phyloP scores from a whole-genome alignment of 2,797 vertebrate genomes.

The Parauchenoglanis ngamensis region DNA sequence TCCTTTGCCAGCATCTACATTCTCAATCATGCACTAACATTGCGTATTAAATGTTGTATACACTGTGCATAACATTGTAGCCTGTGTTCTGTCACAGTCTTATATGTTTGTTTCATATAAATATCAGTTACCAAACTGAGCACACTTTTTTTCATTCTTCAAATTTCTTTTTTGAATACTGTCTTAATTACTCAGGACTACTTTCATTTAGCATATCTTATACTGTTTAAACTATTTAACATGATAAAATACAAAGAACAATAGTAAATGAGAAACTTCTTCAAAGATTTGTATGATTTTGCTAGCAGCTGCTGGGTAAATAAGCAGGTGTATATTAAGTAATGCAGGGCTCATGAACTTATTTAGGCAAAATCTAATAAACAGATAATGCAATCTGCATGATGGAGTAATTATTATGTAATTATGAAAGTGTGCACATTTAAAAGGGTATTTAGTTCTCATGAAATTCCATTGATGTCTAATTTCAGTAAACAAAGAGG shows the following conservation, averaged over 20 bases:
- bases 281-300: background rate
- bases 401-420: background rate
- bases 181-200: background rate
- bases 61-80: conserved; percentile 4
- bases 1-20: background rate
- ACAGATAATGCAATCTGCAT: background rate
- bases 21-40: background rate
- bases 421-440: background rate
- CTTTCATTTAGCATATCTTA: background rate
- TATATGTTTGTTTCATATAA: background rate
- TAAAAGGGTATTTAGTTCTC: background rate
- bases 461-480: background rate
- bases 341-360: background rate
- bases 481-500: background rate
- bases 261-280: background rate
- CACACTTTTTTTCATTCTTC: background rate
- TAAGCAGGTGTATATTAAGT: background rate
- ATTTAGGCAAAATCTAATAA: background rate
- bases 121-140: background rate
- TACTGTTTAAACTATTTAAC: background rate
- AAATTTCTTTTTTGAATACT: background rate
- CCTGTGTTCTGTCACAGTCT: background rate
- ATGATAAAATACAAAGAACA: too few species aligned
- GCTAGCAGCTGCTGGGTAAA: background rate
- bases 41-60: background rate